Evolutionary conservation across 2,888 invertebrate species (phyloP).

Genomic region (Artemia sinica): DNA sequence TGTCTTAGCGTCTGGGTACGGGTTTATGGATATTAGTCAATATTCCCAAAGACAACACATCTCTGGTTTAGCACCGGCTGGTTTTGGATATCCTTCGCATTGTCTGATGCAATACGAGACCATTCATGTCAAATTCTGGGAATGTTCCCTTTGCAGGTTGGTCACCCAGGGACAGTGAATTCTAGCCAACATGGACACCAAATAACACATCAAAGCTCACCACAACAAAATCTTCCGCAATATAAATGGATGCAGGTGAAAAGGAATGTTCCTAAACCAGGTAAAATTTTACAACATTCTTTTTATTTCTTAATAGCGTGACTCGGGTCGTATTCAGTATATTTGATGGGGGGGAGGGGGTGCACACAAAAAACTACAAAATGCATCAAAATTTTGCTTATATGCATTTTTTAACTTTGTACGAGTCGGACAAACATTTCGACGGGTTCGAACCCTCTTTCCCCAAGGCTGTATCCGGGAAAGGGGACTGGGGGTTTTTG

Average conservation of each 20-base stretch:
- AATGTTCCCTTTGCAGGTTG: constrained; percentile 1
- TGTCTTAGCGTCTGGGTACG: constrained; percentile 29
- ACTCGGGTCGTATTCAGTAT: not conserved
- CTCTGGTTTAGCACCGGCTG: constrained; percentile 6
- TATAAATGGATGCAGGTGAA: constrained; percentile 99
- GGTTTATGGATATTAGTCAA: constrained; percentile 19
- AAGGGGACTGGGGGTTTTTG: too few relatives aligned
- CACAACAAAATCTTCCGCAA: constrained; percentile 47
- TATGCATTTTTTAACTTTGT: too few relatives aligned
- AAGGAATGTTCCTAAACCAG: constrained; percentile 84
- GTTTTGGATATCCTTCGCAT: constrained; percentile 15
- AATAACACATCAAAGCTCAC: constrained; percentile 37
- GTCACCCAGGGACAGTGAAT: constrained; percentile 13
- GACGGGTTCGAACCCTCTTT: too few relatives aligned
- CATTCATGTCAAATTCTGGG: constrained; percentile 16
- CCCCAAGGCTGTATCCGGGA: too few relatives aligned
- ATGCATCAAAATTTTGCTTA: too few relatives aligned
- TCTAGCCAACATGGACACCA: constrained; percentile 33
- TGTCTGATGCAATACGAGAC: constrained; percentile 15
- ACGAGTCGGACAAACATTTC: too few relatives aligned
- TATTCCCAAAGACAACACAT: constrained; percentile 17
- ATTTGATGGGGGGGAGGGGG: too few relatives aligned
- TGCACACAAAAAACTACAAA: too few relatives aligned
- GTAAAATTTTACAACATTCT: constrained; percentile 33
- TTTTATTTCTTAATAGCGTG: not conserved